Evolutionary conservation across 2,113 vertebrate species (phyloP), one percentile per base, ranked within the genome.

Genomic region (Petroica traversi): DNA sequence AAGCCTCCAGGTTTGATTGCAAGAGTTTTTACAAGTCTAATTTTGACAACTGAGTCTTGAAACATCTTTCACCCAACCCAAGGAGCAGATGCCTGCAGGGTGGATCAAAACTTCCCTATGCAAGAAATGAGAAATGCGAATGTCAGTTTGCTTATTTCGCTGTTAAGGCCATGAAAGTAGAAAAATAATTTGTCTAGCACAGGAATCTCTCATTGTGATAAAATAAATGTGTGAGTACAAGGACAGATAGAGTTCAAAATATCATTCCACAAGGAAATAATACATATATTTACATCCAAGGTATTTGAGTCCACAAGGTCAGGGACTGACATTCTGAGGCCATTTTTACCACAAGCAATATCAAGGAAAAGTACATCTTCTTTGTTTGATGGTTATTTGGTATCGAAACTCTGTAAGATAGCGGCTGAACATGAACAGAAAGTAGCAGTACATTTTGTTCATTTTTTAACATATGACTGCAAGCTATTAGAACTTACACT

Each of bases 101-200:
- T 92, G 85, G 59, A 95, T 91, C 69, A 95, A 96, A 95, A 80
- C 83, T 93, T 94, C 38, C 68, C 41, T 96, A 95, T 74, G 61
- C 61, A 95, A 94, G 90, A 95, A 97, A 97, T 58, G 77, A 80
- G 68, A 97, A 94, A 97, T 67, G 79, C 66, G 97, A 96, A 97
- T 95, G 75, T 85, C 91, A 95, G 26, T 89, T 97, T 95, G 45
- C 54, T 92, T 94, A 96, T 96, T 96, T 95, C 91, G 92, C 80
- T 66, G 24, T 64, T 82, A 36, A 10, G 22, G 61, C 52, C 74
- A 73, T 55, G 48, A 55, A 66, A 93, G 36, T 58, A 94, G 68
- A 91, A 93, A 89, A 96, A 91, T 54, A 83, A 91, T 64, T 93
- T 79, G 55, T 72, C 45, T 24, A 34, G 34, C 62, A 92, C 69